A percentile compares a stretch with the other conserved stretches of the same genome.
Evolutionary conservation across 2,888 invertebrate species (phyloP).

Genomic region (Heliconius charithonia): DNA sequence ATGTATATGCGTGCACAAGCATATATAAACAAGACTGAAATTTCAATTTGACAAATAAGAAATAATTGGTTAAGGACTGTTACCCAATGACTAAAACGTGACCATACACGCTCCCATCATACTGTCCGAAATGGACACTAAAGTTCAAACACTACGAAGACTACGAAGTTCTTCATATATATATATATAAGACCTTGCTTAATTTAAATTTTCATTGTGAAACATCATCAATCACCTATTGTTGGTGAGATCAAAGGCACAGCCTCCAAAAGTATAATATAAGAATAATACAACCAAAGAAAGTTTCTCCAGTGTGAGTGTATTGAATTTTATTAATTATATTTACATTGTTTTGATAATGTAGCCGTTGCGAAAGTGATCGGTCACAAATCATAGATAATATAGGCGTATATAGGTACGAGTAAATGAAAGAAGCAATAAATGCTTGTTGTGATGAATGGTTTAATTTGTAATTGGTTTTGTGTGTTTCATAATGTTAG

Average conservation of each 20-base stretch:
- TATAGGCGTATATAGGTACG: no score
- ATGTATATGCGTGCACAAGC: neutral
- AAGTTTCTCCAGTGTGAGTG: conserved; percentile 37
- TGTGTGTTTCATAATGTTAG: neutral
- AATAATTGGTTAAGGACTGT: neutral
- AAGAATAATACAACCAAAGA: conserved; percentile 40
- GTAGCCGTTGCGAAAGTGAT: neutral
- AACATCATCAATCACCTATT: conserved; percentile 45
- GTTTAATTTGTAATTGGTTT: neutral
- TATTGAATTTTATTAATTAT: conserved; percentile 22
- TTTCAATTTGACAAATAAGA: neutral
- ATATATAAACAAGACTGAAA: neutral
- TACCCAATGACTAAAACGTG: neutral
- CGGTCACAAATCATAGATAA: neutral
- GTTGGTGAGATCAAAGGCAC: conserved; percentile 32
- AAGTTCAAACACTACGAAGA: neutral
- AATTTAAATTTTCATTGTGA: conserved; percentile 17
- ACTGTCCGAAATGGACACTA: neutral
- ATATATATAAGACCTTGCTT: conserved; percentile 15
- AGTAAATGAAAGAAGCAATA: neutral
- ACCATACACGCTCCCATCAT: neutral
- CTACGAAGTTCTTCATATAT: no score
- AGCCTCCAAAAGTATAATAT: conserved; percentile 37
- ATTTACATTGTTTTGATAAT: conserved; percentile 14
- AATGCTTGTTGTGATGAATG: neutral